A percentile compares a stretch with the other conserved stretches of the same genome.
phyloP scores from a whole-genome alignment of 2,888 invertebrate genomes.

The Polydrusus pterygomalis region DNA sequence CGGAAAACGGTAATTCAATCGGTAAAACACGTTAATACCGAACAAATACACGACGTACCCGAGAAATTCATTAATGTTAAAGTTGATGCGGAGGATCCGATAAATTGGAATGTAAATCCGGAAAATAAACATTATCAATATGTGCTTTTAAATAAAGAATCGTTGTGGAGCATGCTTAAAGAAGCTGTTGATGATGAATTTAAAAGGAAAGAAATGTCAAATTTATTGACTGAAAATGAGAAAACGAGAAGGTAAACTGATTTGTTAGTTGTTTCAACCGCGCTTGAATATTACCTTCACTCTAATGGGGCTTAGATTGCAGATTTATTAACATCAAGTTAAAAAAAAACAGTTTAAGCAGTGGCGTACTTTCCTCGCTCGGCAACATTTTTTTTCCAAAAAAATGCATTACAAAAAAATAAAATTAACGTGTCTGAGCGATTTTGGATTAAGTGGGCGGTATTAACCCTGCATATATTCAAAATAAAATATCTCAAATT shows the following conservation, averaged over 20 bases:
- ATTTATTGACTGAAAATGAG: conserved; percentile 45
- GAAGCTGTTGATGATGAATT: conserved; percentile 72
- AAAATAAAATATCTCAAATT: too few relatives aligned
- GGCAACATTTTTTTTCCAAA: too few relatives aligned
- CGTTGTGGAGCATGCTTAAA: conserved; percentile 78
- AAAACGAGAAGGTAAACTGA: conserved; percentile 31
- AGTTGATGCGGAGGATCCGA: conserved; percentile 42
- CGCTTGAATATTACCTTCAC: too few relatives aligned
- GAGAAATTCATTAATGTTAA: conserved; percentile 45
- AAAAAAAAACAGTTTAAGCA: too few relatives aligned
- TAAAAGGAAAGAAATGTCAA: conserved; percentile 56
- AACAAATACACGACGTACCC: conserved; percentile 60
- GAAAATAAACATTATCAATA: conserved; percentile 73
- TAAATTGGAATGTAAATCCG: conserved; percentile 62
- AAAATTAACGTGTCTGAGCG: too few relatives aligned
- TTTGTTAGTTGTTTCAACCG: background rate
- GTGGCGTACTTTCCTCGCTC: too few relatives aligned
- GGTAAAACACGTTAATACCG: conserved; percentile 63
- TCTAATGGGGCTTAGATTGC: too few relatives aligned
- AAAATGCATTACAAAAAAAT: too few relatives aligned
- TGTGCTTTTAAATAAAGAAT: conserved; percentile 77
- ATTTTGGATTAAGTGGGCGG: too few relatives aligned
- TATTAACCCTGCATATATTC: too few relatives aligned
- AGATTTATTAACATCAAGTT: too few relatives aligned
- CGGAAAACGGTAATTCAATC: conserved; percentile 8